Conservation (phyloP, 2,113 vertebrate genomes). For the Illadopsis cleaveri region DNA sequence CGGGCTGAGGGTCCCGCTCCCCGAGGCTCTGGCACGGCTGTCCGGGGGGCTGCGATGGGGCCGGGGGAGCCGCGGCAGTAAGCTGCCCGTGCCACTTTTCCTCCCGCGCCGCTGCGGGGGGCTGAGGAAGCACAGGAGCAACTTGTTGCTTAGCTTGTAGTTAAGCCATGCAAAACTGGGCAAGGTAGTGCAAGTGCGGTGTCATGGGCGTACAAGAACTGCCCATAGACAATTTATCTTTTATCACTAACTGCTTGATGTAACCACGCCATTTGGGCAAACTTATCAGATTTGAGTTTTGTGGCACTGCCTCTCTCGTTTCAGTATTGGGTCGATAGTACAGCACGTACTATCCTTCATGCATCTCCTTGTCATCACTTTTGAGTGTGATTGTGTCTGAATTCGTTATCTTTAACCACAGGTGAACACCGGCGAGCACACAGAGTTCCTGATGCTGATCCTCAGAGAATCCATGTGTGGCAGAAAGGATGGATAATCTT, state of each 20-base stretch:
- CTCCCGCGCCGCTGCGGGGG: fast-evolving
- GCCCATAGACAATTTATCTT: fast-evolving
- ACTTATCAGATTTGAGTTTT: fast-evolving
- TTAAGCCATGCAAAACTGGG: fast-evolving
- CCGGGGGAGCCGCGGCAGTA: fast-evolving
- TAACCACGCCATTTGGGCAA: fast-evolving
- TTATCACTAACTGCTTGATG: no score
- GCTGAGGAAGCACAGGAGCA: not conserved
- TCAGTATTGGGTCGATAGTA: fast-evolving
- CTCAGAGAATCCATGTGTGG: not conserved
- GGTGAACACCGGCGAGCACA: not conserved
- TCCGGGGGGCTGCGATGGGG: not conserved
- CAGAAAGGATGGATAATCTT: not conserved
- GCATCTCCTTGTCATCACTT: fast-evolving
- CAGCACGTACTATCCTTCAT: fast-evolving
- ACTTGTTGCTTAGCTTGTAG: not conserved
- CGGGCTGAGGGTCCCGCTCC: not conserved
- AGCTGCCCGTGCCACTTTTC: fast-evolving
- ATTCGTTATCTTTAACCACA: not conserved
- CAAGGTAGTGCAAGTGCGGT: fast-evolving
- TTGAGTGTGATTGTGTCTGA: not conserved
- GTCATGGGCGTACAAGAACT: fast-evolving
- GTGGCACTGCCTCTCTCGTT: fast-evolving
- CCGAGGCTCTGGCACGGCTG: not conserved
- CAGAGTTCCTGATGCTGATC: not conserved